Percentiles rank a stretch among this genome's conserved stretches.
Conservation (phyloP, 2,888 invertebrate genomes). For the Drosophila setosimentum region DNA sequence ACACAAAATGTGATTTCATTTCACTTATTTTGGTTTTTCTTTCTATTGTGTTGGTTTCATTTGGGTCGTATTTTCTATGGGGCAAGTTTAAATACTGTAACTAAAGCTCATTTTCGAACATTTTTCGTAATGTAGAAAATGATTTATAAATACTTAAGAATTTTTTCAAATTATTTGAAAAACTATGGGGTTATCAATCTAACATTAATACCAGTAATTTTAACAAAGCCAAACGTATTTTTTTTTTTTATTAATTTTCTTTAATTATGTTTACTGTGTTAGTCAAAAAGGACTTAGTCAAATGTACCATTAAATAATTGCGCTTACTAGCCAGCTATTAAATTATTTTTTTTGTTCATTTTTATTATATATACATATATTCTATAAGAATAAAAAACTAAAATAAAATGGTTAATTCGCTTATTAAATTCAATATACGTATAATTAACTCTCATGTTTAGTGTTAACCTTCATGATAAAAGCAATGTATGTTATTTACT, state of each 20-base stretch:
- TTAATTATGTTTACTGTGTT: background rate
- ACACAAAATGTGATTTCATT: slow-evolving; percentile 75
- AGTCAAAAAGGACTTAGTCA: background rate
- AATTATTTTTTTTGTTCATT: background rate
- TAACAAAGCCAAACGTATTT: background rate
- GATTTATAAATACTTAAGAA: background rate
- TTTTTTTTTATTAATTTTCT: background rate
- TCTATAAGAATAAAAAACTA: background rate
- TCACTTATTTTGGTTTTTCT: slow-evolving; percentile 24
- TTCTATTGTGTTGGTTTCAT: background rate
- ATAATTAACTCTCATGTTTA: background rate
- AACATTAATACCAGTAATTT: too few species aligned
- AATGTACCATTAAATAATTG: background rate
- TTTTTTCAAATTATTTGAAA: background rate
- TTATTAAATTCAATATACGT: background rate
- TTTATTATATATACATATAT: background rate
- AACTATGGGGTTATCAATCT: background rate
- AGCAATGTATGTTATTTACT: slow-evolving; percentile 36
- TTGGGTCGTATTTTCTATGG: background rate
- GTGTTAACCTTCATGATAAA: slow-evolving; percentile 9
- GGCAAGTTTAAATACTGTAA: background rate
- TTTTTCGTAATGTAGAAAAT: background rate
- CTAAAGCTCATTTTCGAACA: background rate
- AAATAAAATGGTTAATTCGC: background rate
- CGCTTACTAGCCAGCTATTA: background rate